Conservation (phyloP, 2,888 invertebrate genomes). For the Dolichomitus sp. region DNA sequence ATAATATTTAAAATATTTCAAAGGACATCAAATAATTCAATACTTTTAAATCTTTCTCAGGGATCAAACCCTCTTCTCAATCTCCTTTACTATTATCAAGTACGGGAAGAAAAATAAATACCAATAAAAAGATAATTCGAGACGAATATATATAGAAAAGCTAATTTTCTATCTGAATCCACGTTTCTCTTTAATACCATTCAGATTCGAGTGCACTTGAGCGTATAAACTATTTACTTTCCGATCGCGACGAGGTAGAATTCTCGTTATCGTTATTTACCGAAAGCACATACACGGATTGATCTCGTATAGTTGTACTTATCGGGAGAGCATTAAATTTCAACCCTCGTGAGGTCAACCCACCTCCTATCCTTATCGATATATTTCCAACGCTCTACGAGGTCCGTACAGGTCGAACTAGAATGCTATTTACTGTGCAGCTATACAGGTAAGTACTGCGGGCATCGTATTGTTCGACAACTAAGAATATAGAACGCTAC, state of each 20-base stretch:
- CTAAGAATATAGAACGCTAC: conserved; percentile 6
- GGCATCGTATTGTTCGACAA: conserved; percentile 1
- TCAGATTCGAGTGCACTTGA: conserved; percentile 4
- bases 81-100: too few relatives aligned
- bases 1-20: too few relatives aligned
- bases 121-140: too few relatives aligned
- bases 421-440: conserved; percentile 19
- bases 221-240: neutral
- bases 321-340: conserved; percentile 17
- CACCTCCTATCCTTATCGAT: conserved; percentile 18
- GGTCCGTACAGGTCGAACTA: neutral
- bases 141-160: too few relatives aligned
- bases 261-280: conserved; percentile 67
- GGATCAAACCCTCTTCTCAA: too few relatives aligned
- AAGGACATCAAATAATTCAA: too few relatives aligned
- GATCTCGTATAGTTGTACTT: conserved; percentile 29
- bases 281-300: conserved; percentile 60
- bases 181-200: neutral
- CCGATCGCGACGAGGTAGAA: conserved; percentile 25
- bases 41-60: too few relatives aligned
- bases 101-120: too few relatives aligned
- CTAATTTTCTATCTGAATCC: neutral
- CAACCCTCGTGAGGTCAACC: conserved; percentile 24
- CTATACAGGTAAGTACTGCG: neutral
- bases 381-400: conserved; percentile 8